Base-by-base conservation (phyloP, 2,888 invertebrate genomes). In the Drosophila emarginata region DNA sequence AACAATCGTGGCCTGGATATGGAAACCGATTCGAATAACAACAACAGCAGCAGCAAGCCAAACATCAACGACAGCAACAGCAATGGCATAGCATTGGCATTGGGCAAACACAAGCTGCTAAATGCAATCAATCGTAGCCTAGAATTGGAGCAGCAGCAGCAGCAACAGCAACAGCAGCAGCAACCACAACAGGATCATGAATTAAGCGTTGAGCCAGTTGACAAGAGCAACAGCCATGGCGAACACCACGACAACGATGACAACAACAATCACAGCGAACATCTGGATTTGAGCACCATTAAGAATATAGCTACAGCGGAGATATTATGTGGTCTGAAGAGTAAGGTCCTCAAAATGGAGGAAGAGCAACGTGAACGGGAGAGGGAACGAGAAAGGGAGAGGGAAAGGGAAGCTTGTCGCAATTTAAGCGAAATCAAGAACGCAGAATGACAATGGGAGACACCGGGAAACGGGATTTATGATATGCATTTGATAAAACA, bases 221-320 rank as follows among this genome's bases (percentile, higher is more conserved):
- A 45, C 54, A 63, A 50, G 66, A 72, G 60, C 73, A 67, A 36
- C 54, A 64, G 40, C 69, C 15, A 70, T 37, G 37, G 2, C 26
- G 58, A 45, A 32, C 40, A 67, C 51, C 37, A 64, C 45, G 40
- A 61, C n/a, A 39, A 56, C 9, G 53, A 79, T 21, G 76, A 79
- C 64, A 72, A 76, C 51, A 78, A 89, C 74, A 88, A 89, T 67
- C 80, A 86, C 58, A 88, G 80, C 74, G 85, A 73, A 15, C 86
- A 90, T 45, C 51, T 88, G 51, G 89, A 89, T 64, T 61, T 89
- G 68, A 89, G 85, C 61, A 86, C 90, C 45, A 90, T 90, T 28
- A 90, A 90, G 64, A 90, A 87, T 57, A 90, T 90, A 65, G 90
- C 90, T 28, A 90, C 90, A 1, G 90, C 90, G 0, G 90, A 90